These are phyloP conservation scores for Spinus olivaceus DNA, from an alignment of 2,797 vertebrate species.

Conservation along the genomic window DNA sequence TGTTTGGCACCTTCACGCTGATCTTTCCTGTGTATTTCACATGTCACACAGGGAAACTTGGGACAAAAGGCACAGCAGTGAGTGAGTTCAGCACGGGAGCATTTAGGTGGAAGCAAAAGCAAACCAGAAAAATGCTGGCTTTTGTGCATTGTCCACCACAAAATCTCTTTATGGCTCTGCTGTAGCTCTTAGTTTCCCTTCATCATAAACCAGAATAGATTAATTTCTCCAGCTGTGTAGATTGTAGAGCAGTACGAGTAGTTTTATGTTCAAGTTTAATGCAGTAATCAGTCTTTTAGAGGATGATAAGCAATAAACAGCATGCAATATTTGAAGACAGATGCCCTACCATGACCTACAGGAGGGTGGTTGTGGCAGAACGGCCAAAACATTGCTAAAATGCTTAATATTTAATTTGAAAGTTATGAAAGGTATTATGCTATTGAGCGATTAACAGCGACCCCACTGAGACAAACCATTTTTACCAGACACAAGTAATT, in stretches of 20 bases:
- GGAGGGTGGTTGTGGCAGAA: constrained; percentile 9
- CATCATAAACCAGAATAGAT: constrained; percentile 37
- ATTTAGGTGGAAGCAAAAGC: neutral
- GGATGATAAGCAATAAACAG: constrained; percentile 62
- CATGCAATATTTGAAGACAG: constrained; percentile 15
- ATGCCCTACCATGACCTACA: constrained; percentile 26
- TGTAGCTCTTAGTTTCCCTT: constrained; percentile 22
- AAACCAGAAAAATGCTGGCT: neutral
- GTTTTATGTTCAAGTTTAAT: constrained; percentile 56
- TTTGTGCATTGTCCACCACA: neutral
- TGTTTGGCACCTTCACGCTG: neutral
- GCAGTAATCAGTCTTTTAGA: constrained; percentile 56
- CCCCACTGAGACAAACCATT: constrained; percentile 37
- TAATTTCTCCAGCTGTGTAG: constrained; percentile 61
- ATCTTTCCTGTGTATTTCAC: neutral
- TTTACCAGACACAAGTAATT: constrained; percentile 15
- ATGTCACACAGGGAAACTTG: neutral
- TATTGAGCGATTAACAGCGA: neutral
- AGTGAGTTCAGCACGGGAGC: neutral
- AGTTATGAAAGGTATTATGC: constrained; percentile 47
- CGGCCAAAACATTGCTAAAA: constrained; percentile 16
- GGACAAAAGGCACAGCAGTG: neutral
- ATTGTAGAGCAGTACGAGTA: constrained; percentile 1
- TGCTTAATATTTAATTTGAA: constrained; percentile 54
- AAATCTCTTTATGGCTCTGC: neutral